Base-by-base conservation (phyloP, 2,797 vertebrate genomes). In the Benthosema pterotum region DNA sequence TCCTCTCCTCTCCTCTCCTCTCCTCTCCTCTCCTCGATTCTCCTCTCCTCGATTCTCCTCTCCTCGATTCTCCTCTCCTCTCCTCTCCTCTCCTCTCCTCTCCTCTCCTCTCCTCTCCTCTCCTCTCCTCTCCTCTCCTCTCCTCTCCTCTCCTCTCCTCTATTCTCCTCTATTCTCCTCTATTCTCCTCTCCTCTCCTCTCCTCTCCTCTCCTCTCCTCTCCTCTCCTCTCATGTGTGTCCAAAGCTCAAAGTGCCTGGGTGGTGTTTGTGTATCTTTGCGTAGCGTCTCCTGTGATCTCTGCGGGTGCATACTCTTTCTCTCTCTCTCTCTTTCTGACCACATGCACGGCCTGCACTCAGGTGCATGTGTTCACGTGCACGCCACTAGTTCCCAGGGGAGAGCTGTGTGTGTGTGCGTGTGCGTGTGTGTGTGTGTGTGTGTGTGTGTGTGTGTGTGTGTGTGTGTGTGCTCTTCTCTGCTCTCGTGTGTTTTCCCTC, bases 161-260 rank as follows among this genome's bases (percentile, higher is more conserved):
- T 45, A n/a, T n/a, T n/a, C n/a, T n/a, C n/a, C n/a, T n/a, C n/a
- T n/a, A n/a, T n/a, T n/a, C n/a, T n/a, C n/a, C n/a, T n/a, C n/a
- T n/a, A n/a, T n/a, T n/a, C n/a, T n/a, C n/a, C n/a, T n/a, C n/a
- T n/a, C n/a, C n/a, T n/a, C n/a, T n/a, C n/a, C n/a, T 16, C 14
- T 16, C 11, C 46, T 14, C 46, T 48, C 14, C 14, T 7, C 46
- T 16, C 46, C 46, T 48, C 13, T 7, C 46, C 13, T n/a, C n/a
- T n/a, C 13, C 75, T 71, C 76, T 76, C 77, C 80, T 71, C 74
- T 38, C 46, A 1, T 11, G 57, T 22, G 43, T 71, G 86, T 86
- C 87, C 68, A 85, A n/a, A 82, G 48, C 0, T 13, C 22, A 53
- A 51, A 6, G 19, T 45, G 53, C 46, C 53, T 55, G 58, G 55